Conservation (phyloP, 2,113 vertebrate genomes). For the Nycticebus coucang region DNA sequence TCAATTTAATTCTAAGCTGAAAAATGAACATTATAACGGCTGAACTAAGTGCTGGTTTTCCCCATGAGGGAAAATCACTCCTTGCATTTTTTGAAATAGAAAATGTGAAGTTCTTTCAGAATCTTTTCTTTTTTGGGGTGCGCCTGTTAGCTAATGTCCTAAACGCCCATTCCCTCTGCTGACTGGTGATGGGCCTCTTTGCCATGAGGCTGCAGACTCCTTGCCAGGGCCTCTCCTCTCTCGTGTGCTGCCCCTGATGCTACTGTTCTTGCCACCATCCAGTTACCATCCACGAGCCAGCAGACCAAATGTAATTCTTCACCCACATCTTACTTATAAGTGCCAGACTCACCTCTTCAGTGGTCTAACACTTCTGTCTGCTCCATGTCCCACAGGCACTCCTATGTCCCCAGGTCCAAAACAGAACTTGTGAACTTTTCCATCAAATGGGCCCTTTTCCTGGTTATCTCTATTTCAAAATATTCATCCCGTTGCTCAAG, state of each 20-base stretch:
- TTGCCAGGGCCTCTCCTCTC: too few relatives aligned
- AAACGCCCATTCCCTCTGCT: neutral
- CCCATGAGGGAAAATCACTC: neutral
- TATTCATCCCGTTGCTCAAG: neutral
- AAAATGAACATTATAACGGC: neutral
- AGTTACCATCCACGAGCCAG: too few relatives aligned
- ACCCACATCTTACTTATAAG: neutral
- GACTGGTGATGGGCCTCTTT: too few relatives aligned
- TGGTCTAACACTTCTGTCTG: too few relatives aligned
- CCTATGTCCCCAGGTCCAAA: fast-evolving
- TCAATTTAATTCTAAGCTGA: neutral
- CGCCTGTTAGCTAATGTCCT: neutral
- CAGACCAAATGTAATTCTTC: neutral
- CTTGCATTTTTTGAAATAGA: neutral
- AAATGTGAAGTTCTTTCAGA: neutral
- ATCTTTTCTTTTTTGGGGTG: neutral
- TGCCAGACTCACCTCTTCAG: neutral
- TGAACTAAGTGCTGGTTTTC: neutral
- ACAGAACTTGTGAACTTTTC: neutral
- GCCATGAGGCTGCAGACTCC: neutral
- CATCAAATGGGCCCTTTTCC: neutral
- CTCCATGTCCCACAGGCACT: fast-evolving
- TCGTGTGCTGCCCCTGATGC: too few relatives aligned
- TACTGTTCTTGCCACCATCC: neutral
- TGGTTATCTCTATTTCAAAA: neutral